phyloP scores from a whole-genome alignment of 2,797 vertebrate genomes.

The Pseudochirops corinnae region DNA sequence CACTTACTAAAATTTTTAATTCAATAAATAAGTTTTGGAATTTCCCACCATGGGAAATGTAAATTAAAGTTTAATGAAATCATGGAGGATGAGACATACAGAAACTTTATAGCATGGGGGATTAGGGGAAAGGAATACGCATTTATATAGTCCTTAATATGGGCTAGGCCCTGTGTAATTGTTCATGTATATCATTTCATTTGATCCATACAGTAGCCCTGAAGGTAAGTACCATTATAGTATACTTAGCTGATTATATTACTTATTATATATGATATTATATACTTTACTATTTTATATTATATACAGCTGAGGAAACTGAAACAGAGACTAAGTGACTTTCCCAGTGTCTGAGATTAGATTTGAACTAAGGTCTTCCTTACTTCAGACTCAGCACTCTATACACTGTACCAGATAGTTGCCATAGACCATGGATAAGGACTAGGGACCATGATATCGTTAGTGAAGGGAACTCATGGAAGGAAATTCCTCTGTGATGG shows the following conservation, averaged over 20 bases:
- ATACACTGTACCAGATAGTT: not conserved
- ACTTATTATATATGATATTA: not conserved
- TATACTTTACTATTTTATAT: not conserved
- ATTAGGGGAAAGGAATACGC: not conserved
- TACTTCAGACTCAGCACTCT: not conserved
- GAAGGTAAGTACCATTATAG: not conserved
- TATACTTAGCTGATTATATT: not conserved
- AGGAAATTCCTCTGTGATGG: not conserved
- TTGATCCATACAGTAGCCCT: not conserved
- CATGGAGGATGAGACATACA: slow-evolving; percentile 33
- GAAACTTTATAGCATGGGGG: not conserved
- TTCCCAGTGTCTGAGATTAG: not conserved
- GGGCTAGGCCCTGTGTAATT: not conserved
- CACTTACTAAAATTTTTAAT: not conserved
- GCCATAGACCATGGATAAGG: not conserved
- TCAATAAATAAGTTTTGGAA: slow-evolving; percentile 36
- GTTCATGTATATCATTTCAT: not conserved
- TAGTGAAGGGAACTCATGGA: not conserved
- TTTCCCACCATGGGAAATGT: slow-evolving; percentile 18
- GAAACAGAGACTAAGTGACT: not conserved
- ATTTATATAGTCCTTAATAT: not conserved
- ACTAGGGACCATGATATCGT: not conserved
- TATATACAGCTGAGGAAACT: not conserved
- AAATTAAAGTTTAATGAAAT: slow-evolving; percentile 33
- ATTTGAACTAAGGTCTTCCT: not conserved